phyloP scores from a whole-genome alignment of 2,888 invertebrate genomes.

The Drosophila kanekoi region DNA sequence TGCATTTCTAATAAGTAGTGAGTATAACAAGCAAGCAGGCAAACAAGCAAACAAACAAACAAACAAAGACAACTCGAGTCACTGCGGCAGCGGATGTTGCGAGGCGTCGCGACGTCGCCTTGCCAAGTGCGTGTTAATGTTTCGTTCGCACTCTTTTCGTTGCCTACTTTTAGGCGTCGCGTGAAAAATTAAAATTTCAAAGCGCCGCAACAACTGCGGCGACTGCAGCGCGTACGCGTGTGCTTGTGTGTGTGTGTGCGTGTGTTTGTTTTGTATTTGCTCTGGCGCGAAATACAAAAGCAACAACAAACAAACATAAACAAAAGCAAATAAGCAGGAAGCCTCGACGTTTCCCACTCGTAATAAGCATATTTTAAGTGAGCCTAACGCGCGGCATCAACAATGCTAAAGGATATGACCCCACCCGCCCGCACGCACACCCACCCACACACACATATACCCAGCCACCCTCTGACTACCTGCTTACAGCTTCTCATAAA shows the following conservation, averaged over 20 bases:
- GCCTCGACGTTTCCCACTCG: slow-evolving; percentile 34
- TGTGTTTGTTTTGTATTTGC: slow-evolving; percentile 58
- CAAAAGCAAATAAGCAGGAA: slow-evolving; percentile 75
- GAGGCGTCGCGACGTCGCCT: slow-evolving; percentile 8
- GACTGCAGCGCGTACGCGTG: slow-evolving; percentile 15
- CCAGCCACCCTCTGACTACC: neutral
- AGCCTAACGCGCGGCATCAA: slow-evolving; percentile 49
- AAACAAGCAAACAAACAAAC: slow-evolving; percentile 14
- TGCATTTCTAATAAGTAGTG: neutral
- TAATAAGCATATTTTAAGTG: slow-evolving; percentile 73
- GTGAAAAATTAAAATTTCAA: slow-evolving; percentile 79
- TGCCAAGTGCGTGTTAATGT: slow-evolving; percentile 58
- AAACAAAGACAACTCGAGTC: slow-evolving; percentile 54
- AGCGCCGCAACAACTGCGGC: slow-evolving; percentile 59
- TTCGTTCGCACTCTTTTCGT: slow-evolving; percentile 41
- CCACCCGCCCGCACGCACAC: neutral
- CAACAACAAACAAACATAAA: slow-evolving; percentile 53
- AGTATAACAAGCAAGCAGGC: slow-evolving; percentile 1
- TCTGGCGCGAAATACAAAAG: slow-evolving; percentile 53
- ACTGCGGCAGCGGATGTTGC: slow-evolving; percentile 37
- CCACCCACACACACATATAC: neutral
- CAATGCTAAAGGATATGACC: slow-evolving; percentile 59
- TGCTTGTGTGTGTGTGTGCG: slow-evolving; percentile 11
- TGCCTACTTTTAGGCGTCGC: slow-evolving; percentile 72
- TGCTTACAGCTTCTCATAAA: neutral